These are phyloP conservation scores for Allochrocebus solatus DNA, from an alignment of 2,797 vertebrate species.

Conservation along the genomic window DNA sequence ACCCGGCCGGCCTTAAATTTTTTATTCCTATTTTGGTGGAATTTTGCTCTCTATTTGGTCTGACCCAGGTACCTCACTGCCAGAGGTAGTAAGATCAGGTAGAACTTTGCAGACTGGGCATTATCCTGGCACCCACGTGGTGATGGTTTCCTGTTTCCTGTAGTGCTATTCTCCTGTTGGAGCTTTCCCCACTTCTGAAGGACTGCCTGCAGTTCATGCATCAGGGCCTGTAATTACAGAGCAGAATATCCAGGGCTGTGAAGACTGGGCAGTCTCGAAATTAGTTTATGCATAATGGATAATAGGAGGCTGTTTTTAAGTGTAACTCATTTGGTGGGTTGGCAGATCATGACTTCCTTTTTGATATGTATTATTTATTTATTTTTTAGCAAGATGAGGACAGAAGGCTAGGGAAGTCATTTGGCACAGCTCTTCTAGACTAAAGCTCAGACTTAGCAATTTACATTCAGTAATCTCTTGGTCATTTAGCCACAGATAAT, in stretches of 20 bases:
- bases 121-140: not conserved
- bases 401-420: slow-evolving; percentile 43
- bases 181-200: slow-evolving; percentile 11
- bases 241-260: slow-evolving; percentile 74
- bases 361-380: slow-evolving; percentile 58
- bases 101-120: not conserved
- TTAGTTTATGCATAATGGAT: slow-evolving; percentile 82
- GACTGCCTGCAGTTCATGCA: slow-evolving; percentile 50
- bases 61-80: not conserved
- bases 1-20: not conserved
- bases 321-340: slow-evolving; percentile 59
- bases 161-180: slow-evolving; percentile 35
- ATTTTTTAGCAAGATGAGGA: slow-evolving; percentile 52
- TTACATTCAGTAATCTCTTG: slow-evolving; percentile 81
- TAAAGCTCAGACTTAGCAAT: slow-evolving; percentile 74
- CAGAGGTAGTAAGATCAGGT: not conserved
- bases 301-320: slow-evolving; percentile 70
- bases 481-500: slow-evolving; percentile 84
- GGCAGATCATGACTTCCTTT: slow-evolving; percentile 44
- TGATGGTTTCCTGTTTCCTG: slow-evolving; percentile 6
- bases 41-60: not conserved
- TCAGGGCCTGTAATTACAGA: slow-evolving; percentile 68
- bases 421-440: slow-evolving; percentile 58
- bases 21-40: not conserved
- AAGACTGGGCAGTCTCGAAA: slow-evolving; percentile 78